A percentile compares a stretch with the other conserved stretches of the same genome.
These are phyloP conservation scores for Cancer borealis DNA, from an alignment of 2,888 invertebrate species.

Conservation along the genomic window DNA sequence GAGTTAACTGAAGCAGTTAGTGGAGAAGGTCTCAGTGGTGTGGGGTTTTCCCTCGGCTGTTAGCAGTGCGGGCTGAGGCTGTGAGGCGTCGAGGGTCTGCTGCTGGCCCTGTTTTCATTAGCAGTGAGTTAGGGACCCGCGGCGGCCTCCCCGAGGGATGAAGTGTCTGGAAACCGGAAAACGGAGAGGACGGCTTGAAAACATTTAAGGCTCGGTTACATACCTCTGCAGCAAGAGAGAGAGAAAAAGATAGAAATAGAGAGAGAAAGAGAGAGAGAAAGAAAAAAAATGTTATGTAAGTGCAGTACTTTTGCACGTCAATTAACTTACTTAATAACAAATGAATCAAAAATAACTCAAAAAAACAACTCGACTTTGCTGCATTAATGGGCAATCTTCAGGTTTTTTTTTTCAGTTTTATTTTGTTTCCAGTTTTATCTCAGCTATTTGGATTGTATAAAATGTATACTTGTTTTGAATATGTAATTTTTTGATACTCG, in stretches of 20 bases:
- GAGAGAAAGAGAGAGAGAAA: conserved; percentile 20
- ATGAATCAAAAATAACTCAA: too few species aligned
- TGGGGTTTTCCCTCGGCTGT: not conserved
- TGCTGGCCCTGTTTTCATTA: conserved; percentile 20
- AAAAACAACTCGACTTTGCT: too few species aligned
- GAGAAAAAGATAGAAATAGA: not conserved
- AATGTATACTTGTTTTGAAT: too few species aligned
- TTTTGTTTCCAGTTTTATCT: too few species aligned
- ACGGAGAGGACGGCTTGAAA: conserved; percentile 20
- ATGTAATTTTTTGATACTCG: too few species aligned
- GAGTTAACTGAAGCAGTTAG: not conserved
- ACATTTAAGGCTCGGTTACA: conserved; percentile 9
- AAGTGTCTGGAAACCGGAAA: not conserved
- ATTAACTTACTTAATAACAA: too few species aligned
- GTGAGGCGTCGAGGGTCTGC: not conserved
- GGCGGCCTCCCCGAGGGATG: not conserved
- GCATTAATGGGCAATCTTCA: too few species aligned
- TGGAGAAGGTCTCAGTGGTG: not conserved
- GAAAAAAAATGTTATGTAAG: not conserved
- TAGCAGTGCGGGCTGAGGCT: not conserved
- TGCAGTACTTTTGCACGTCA: too few species aligned
- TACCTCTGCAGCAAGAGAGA: not conserved
- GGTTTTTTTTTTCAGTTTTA: too few species aligned
- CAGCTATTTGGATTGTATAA: too few species aligned
- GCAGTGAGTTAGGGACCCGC: not conserved